These are phyloP conservation scores for Falco peregrinus DNA, from an alignment of 2,797 vertebrate species.

Conservation along the genomic window DNA sequence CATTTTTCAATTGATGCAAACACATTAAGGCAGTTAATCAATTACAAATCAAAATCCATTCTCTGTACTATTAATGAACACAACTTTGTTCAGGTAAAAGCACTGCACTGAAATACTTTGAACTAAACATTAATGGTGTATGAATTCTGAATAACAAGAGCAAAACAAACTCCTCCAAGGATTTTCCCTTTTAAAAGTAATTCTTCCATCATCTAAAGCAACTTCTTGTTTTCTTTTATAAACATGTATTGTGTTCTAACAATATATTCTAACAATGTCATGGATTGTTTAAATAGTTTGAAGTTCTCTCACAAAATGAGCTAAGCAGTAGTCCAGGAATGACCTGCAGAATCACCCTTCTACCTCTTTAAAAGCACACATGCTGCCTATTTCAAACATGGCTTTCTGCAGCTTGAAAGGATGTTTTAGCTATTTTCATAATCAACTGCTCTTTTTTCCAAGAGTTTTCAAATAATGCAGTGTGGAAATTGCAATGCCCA, in stretches of 20 bases:
- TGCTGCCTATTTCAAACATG: not conserved
- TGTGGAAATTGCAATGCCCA: not conserved
- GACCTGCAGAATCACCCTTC: not conserved
- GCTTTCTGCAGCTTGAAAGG: not conserved
- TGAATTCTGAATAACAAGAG: not conserved
- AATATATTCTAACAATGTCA: not conserved
- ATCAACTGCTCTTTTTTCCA: not conserved
- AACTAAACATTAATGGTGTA: not conserved
- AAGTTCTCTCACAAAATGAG: not conserved
- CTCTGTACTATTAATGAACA: conserved; percentile 42
- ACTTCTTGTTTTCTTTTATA: not conserved
- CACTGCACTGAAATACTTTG: not conserved
- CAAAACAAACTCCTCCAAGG: not conserved
- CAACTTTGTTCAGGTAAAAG: conserved; percentile 30
- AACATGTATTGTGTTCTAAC: not conserved
- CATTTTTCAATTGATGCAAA: conserved; percentile 57
- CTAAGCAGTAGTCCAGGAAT: not conserved
- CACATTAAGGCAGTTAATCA: conserved; percentile 68
- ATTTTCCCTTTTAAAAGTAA: not conserved
- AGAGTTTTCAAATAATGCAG: not conserved
- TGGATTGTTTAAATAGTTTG: not conserved
- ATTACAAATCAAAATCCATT: conserved; percentile 70
- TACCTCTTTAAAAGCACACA: not conserved
- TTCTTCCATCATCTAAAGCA: not conserved
- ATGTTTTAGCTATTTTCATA: not conserved